Evolutionary conservation across 2,113 vertebrate genomes (phyloP).

Genomic region (Sceloporus tristichus): DNA sequence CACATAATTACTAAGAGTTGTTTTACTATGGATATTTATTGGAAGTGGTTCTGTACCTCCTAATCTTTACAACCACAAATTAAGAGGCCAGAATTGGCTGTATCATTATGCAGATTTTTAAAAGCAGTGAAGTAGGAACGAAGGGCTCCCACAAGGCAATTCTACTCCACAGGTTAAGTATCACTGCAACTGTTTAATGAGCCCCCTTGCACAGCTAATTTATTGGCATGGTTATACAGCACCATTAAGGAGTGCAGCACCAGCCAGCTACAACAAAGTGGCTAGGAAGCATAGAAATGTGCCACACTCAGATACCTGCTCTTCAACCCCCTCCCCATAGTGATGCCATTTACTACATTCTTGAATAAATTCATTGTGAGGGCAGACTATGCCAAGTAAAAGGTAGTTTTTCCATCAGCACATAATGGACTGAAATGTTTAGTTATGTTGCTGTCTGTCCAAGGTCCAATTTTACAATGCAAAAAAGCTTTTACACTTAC

Average conservation of each 20-base stretch:
- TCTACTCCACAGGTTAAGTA: not conserved
- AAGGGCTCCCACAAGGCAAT: not conserved
- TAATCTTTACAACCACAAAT: not conserved
- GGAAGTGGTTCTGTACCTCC: rapidly evolving
- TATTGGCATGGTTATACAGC: not conserved
- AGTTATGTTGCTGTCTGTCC: not conserved
- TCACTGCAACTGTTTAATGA: not conserved
- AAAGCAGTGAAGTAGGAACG: not conserved
- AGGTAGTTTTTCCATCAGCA: not conserved
- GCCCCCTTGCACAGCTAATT: not conserved
- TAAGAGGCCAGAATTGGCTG: not conserved
- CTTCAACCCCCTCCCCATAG: not conserved
- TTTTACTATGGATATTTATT: not conserved
- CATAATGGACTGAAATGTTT: too few relatives aligned
- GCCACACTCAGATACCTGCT: not conserved
- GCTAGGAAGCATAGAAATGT: not conserved
- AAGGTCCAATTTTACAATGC: not conserved
- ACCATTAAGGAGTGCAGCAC: not conserved
- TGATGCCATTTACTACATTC: not conserved
- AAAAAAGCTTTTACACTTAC: too few relatives aligned
- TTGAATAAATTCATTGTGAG: not conserved
- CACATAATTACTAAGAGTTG: rapidly evolving
- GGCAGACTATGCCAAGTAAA: not conserved
- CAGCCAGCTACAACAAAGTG: not conserved
- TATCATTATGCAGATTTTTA: not conserved